Conservation (phyloP, 2,113 vertebrate genomes). For the Erythrolamprus reginae region DNA sequence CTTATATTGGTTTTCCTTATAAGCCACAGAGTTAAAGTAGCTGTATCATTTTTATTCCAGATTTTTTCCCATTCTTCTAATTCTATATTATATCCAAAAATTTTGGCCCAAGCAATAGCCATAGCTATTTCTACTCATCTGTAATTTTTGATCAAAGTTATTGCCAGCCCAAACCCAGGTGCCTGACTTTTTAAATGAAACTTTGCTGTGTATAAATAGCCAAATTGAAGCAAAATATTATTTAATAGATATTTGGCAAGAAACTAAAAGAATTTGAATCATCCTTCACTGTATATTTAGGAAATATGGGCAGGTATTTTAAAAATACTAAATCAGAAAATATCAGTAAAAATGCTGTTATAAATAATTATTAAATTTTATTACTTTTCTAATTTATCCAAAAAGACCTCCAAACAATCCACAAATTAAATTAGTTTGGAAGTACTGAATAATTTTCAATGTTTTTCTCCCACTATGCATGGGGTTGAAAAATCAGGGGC, state of each 20-base stretch:
- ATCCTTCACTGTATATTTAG: background rate
- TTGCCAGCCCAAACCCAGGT: background rate
- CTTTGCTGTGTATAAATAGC: background rate
- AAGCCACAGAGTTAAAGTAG: too few species aligned
- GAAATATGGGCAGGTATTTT: background rate
- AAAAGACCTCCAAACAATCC: background rate
- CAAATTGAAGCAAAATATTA: background rate
- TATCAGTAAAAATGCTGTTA: background rate
- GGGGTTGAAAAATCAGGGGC: background rate
- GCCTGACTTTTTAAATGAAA: background rate
- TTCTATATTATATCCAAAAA: too few species aligned
- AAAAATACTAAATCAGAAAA: background rate
- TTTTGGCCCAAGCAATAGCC: too few species aligned
- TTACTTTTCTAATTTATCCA: background rate
- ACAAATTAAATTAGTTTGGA: background rate
- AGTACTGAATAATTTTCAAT: background rate
- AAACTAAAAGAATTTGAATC: background rate
- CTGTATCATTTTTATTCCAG: too few species aligned
- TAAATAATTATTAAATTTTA: background rate
- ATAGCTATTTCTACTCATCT: background rate
- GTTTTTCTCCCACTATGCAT: background rate
- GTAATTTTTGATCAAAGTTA: background rate
- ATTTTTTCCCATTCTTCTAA: too few species aligned
- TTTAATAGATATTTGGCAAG: background rate
- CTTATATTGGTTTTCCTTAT: too few species aligned